A percentile compares a stretch with the other conserved stretches of the same genome.
Conservation (phyloP, 1,140 invertebrate species). For the Orchesella cincta region DNA sequence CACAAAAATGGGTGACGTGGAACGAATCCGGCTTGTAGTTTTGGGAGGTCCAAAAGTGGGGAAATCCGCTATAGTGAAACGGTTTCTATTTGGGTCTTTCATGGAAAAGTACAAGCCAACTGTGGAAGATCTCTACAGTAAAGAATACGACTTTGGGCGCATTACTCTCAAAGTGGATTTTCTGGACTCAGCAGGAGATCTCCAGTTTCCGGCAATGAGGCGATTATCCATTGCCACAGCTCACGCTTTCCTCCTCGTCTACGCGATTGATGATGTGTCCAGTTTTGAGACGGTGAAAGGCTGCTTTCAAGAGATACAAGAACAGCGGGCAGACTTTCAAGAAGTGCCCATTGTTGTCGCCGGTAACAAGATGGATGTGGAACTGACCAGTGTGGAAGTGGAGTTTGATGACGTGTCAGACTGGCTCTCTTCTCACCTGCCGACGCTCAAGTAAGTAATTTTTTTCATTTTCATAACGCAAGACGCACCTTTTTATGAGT, state of each 20-base stretch:
- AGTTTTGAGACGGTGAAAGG: constrained; percentile 34
- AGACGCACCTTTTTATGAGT: neutral
- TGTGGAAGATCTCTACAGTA: constrained; percentile 84
- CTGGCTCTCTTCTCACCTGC: constrained; percentile 75
- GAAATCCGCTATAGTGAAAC: constrained; percentile 82
- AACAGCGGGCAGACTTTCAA: constrained; percentile 58
- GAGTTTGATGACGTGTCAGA: constrained; percentile 75
- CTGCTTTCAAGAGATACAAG: constrained; percentile 58
- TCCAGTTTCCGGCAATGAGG: constrained; percentile 85
- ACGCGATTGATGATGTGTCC: constrained; percentile 72
- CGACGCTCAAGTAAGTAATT: constrained; percentile 64
- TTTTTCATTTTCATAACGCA: neutral
- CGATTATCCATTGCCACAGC: constrained; percentile 84
- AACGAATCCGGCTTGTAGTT: constrained; percentile 80
- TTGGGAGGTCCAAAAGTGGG: constrained; percentile 80
- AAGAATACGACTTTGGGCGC: constrained; percentile 77
- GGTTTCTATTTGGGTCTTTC: constrained; percentile 83
- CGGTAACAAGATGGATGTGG: constrained; percentile 43
- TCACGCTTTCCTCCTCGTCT: constrained; percentile 86
- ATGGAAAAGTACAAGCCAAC: constrained; percentile 81
- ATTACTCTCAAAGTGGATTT: constrained; percentile 82
- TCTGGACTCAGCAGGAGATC: constrained; percentile 75
- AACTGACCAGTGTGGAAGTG: constrained; percentile 59
- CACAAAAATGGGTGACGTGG: constrained; percentile 67
- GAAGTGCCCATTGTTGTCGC: constrained; percentile 48